Percentiles rank a stretch among this genome's conserved stretches.
phyloP scores from a whole-genome alignment of 2,888 invertebrate species.

The Dynastes maya region DNA sequence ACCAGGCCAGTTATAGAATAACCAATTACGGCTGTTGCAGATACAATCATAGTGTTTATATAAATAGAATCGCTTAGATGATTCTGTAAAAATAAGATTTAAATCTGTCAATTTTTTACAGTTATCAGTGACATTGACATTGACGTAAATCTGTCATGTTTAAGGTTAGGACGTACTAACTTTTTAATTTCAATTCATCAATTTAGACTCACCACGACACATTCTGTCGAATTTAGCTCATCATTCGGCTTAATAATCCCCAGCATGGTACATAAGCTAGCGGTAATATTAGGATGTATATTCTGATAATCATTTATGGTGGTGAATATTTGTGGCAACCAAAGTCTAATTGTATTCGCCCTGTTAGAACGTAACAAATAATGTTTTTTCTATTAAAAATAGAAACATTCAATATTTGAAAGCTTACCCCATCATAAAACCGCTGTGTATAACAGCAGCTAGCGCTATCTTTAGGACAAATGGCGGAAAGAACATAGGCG shows the following conservation, averaged over 20 bases:
- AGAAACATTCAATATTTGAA: slow-evolving; percentile 51
- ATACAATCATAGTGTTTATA: slow-evolving; percentile 80
- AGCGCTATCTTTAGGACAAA: slow-evolving; percentile 76
- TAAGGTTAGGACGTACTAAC: too few species aligned
- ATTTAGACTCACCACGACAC: slow-evolving; percentile 64
- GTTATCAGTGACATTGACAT: background rate
- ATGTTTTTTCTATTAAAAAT: slow-evolving; percentile 57
- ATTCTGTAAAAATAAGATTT: slow-evolving; percentile 59
- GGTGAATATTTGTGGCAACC: slow-evolving; percentile 90
- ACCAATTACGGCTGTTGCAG: slow-evolving; percentile 76
- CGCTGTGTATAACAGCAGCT: slow-evolving; percentile 78
- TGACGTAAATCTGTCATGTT: too few species aligned
- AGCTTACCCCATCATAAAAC: slow-evolving; percentile 78
- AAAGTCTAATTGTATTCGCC: slow-evolving; percentile 85
- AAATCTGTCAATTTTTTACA: slow-evolving; percentile 1
- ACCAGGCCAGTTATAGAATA: slow-evolving; percentile 76
- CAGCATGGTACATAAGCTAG: slow-evolving; percentile 70
- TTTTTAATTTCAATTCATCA: too few species aligned
- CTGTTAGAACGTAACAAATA: slow-evolving; percentile 55
- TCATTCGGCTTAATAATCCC: slow-evolving; percentile 69
- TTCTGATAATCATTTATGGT: slow-evolving; percentile 73
- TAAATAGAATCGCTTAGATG: slow-evolving; percentile 72
- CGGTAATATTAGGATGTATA: slow-evolving; percentile 62
- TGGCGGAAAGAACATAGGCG: slow-evolving; percentile 78
- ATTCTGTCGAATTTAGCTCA: slow-evolving; percentile 59